Evolutionary conservation across 1,140 invertebrate genomes (phyloP).

Genomic region (Platorchestia sp.): DNA sequence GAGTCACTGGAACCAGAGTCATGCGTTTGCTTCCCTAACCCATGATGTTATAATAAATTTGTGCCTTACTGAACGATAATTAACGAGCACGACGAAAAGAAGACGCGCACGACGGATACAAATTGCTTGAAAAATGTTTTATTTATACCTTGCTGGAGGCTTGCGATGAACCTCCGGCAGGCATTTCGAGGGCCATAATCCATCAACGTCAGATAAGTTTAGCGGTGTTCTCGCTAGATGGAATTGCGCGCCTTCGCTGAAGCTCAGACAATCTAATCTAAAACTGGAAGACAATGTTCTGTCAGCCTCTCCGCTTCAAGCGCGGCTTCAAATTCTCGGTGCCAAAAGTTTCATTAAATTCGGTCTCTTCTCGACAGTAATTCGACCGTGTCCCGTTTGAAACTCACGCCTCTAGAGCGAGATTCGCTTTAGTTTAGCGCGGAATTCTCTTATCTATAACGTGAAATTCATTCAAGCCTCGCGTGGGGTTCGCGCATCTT

Average conservation of each 20-base stretch:
- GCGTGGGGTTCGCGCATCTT: not conserved
- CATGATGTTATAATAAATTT: not conserved
- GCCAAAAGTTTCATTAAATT: not conserved
- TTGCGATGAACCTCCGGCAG: not conserved
- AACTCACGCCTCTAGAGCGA: not conserved
- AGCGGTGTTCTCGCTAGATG: not conserved
- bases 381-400: not conserved
- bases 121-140: not conserved
- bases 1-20: not conserved
- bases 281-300: conserved; percentile 10
- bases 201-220: conserved; percentile 35
- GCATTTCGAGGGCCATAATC: conserved; percentile 22
- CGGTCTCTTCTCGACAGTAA: not conserved
- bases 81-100: not conserved
- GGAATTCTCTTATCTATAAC: not conserved
- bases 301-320: not conserved
- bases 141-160: not conserved
- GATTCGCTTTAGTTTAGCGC: not conserved
- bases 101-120: not conserved
- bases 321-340: not conserved
- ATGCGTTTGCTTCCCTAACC: not conserved
- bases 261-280: conserved; percentile 21
- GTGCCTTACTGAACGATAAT: not conserved
- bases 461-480: not conserved
- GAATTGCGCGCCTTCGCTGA: not conserved